Evolutionary conservation across 2,888 invertebrate species (phyloP), one percentile per base, ranked within the genome.

Genomic region (Tenodera sinensis): DNA sequence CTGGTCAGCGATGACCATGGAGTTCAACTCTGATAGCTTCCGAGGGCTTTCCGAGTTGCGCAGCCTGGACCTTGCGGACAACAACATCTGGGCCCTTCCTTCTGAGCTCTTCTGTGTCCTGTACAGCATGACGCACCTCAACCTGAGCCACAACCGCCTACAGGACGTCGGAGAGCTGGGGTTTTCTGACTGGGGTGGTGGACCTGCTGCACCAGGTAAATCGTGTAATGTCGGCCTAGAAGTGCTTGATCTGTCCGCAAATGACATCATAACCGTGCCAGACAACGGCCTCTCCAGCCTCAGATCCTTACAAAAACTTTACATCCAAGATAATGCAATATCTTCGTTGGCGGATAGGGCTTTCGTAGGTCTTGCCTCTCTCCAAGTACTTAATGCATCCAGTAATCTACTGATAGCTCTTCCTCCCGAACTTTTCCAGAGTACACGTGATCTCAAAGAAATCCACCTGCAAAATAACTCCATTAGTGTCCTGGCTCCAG

Each of bases 1-100:
- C 92, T 97, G 97, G 97, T 96, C 97, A 25, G 95, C 96, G 28
- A 96, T 96, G 96, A 96, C 96, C 34, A 94, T 97, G 93, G 96
- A 97, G 91, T 94, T 97, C 90, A 96, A 96, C 92, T 94, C 96
- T 83, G 96, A 96, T 92, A 96, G 96, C 91, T 91, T 93, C 88
- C 90, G 91, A 82, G 92, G 92, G 82, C 91, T 93, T 25, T 90
- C 91, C 25, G 92, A 92, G 89, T 91, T 93, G n/a, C 92, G 92
- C 28, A 91, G 91, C 88, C 91, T 93, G 34, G 92, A 93, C 87
- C 91, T 93, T 87, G 92, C 92, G 28, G 92, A 91, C 89, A 92
- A 92, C 91, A 92, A 92, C 90, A 92, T 93, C 89, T 92, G 92
- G 92, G 92, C 91, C 71, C 91, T 93, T 89, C 92, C 92, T 84